These are phyloP conservation scores for Dryadula phaetusa DNA, from an alignment of 2,888 invertebrate species.

Conservation along the genomic window DNA sequence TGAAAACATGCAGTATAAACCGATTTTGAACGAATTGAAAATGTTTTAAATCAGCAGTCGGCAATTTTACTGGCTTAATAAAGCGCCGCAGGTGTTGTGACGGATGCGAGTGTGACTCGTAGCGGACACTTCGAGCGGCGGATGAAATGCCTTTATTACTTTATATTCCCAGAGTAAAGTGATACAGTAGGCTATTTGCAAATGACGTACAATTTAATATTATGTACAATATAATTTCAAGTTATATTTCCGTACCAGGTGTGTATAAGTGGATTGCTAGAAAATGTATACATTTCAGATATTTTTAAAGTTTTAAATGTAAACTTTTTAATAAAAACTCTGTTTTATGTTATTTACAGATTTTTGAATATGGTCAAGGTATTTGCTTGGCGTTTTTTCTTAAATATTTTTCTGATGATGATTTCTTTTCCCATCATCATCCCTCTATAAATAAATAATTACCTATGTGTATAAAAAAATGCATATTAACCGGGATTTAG, in stretches of 20 bases:
- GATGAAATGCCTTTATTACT: slow-evolving; percentile 30
- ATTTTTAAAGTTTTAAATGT: too few species aligned
- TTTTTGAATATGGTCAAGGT: too few species aligned
- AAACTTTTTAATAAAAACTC: too few species aligned
- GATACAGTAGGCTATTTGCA: slow-evolving; percentile 9
- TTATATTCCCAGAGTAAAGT: slow-evolving; percentile 30
- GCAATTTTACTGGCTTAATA: slow-evolving; percentile 46
- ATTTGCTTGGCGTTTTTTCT: too few species aligned
- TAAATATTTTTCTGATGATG: too few species aligned
- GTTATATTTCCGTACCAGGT: background rate
- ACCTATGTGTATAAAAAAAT: too few species aligned
- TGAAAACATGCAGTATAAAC: background rate
- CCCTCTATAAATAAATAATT: too few species aligned
- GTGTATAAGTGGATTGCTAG: too few species aligned
- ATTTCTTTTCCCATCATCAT: too few species aligned
- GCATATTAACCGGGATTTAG: too few species aligned
- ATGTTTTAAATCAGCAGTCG: slow-evolving; percentile 26
- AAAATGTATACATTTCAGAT: too few species aligned
- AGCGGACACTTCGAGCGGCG: slow-evolving; percentile 27
- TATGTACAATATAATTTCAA: background rate
- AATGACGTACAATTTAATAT: background rate
- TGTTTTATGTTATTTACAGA: too few species aligned
- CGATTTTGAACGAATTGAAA: background rate
- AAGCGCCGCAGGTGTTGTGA: slow-evolving; percentile 46
- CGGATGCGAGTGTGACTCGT: slow-evolving; percentile 35